Evolutionary conservation across 2,113 vertebrate genomes (phyloP).

Genomic region (Nycticorax nycticorax): DNA sequence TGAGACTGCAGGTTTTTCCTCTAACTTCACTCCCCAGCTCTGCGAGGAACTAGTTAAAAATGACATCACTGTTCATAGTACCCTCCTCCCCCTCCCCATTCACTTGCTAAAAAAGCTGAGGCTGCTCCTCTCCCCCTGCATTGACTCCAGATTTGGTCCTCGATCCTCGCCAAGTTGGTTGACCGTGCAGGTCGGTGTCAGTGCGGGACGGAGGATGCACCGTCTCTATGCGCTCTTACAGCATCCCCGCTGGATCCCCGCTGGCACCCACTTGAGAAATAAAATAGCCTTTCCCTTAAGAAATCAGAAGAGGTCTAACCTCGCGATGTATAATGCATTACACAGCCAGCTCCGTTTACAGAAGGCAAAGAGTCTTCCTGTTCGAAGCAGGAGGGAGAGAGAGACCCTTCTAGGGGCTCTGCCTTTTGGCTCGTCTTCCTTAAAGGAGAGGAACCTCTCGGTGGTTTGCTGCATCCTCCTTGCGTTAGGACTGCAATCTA

Average conservation of each 20-base stretch:
- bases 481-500: conserved; percentile 68
- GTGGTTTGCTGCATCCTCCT: conserved; percentile 60
- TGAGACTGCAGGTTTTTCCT: conserved; percentile 69
- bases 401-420: conserved; percentile 29
- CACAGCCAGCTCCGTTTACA: conserved; percentile 61
- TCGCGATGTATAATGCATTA: neutral
- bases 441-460: conserved; percentile 44
- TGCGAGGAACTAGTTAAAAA: conserved; percentile 73
- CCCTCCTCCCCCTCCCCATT: conserved; percentile 50
- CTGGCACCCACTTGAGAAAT: neutral
- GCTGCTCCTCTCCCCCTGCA: conserved; percentile 68
- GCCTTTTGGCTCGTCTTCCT: conserved; percentile 56
- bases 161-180: conserved; percentile 8
- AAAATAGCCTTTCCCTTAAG: conserved; percentile 22
- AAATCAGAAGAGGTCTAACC: conserved; percentile 44
- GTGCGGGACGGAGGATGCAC: neutral
- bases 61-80: conserved; percentile 68
- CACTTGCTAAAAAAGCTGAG: conserved; percentile 62
- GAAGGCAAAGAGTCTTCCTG: conserved; percentile 65
- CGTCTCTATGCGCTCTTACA: neutral
- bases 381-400: conserved; percentile 45
- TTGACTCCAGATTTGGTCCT: conserved; percentile 67
- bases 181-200: neutral
- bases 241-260: neutral
- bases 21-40: conserved; percentile 73